Conservation (phyloP, 2,888 invertebrate genomes). For the Drosophila suboccidentalis region DNA sequence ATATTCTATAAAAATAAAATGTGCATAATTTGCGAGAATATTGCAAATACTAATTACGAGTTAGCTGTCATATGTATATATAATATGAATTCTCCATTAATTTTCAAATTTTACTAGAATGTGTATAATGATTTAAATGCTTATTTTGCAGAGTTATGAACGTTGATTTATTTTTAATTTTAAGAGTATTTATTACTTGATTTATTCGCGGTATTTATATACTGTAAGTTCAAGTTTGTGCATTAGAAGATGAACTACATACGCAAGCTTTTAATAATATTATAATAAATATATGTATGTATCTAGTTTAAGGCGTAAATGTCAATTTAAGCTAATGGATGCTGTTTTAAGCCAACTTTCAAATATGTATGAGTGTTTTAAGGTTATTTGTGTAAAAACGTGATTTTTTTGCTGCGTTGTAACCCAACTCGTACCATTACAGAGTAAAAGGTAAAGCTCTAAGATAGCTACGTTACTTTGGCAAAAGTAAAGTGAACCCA, state of each 20-base stretch:
- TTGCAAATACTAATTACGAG: conserved; percentile 12
- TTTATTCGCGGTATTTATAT: too few relatives aligned
- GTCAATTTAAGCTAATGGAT: conserved; percentile 19
- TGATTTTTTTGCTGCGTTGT: conserved; percentile 8
- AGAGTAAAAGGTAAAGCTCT: conserved; percentile 19
- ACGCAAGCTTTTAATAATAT: background rate
- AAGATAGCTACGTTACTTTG: conserved; percentile 9
- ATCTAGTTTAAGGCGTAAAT: background rate
- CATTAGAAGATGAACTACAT: background rate
- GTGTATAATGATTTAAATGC: background rate
- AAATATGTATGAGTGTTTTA: conserved; percentile 5
- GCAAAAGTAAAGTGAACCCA: conserved; percentile 10
- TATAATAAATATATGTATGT: background rate
- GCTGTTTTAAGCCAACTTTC: background rate
- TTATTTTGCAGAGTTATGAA: background rate
- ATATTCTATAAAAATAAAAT: conserved; percentile 28
- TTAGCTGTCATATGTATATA: background rate
- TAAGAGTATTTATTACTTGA: background rate
- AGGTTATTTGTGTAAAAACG: conserved; percentile 14
- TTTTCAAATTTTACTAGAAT: background rate
- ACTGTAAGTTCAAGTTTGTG: too few relatives aligned
- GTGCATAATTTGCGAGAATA: conserved; percentile 22
- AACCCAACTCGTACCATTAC: conserved; percentile 8
- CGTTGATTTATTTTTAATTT: background rate
- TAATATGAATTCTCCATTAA: background rate